phyloP scores from a whole-genome alignment of 2,113 vertebrate genomes.

The Trichomycterus rosablanca region DNA sequence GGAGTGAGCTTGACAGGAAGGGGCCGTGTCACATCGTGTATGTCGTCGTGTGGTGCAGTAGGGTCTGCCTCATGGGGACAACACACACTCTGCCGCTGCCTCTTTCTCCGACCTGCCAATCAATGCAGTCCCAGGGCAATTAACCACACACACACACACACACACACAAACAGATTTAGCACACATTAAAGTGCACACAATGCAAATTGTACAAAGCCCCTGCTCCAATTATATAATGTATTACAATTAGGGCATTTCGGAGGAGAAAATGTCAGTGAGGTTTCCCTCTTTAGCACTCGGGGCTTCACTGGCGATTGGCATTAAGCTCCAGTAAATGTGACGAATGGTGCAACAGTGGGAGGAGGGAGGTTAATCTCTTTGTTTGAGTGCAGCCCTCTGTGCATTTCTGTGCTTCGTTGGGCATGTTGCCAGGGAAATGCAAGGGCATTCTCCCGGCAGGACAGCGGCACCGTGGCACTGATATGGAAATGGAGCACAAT shows the following conservation, averaged over 20 bases:
- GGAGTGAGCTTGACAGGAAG: constrained; percentile 45
- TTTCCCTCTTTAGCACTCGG: constrained; percentile 12
- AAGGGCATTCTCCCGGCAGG: constrained; percentile 55
- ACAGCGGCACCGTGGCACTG: constrained; percentile 44
- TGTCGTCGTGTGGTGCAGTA: constrained; percentile 51
- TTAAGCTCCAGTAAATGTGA: constrained; percentile 28
- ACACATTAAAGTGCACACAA: neutral
- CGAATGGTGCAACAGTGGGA: constrained; percentile 17
- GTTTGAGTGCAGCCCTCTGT: constrained; percentile 51
- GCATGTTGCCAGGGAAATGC: constrained; percentile 58
- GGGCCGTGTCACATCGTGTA: constrained; percentile 62
- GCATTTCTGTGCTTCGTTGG: constrained; percentile 47
- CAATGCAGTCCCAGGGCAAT: constrained; percentile 42
- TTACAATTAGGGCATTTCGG: no score
- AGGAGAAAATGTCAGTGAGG: constrained; percentile 22
- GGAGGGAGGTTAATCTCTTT: constrained; percentile 49
- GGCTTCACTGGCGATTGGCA: constrained; percentile 15
- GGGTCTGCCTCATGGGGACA: constrained; percentile 52
- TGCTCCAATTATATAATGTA: constrained; percentile 18
- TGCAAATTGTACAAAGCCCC: neutral
- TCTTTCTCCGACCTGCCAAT: constrained; percentile 57
- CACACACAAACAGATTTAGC: neutral
- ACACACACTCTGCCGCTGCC: constrained; percentile 54
- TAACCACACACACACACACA: no score
- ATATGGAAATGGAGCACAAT: constrained; percentile 55